phyloP scores from a whole-genome alignment of 2,797 vertebrate species.

The Sitta carolinensis region DNA sequence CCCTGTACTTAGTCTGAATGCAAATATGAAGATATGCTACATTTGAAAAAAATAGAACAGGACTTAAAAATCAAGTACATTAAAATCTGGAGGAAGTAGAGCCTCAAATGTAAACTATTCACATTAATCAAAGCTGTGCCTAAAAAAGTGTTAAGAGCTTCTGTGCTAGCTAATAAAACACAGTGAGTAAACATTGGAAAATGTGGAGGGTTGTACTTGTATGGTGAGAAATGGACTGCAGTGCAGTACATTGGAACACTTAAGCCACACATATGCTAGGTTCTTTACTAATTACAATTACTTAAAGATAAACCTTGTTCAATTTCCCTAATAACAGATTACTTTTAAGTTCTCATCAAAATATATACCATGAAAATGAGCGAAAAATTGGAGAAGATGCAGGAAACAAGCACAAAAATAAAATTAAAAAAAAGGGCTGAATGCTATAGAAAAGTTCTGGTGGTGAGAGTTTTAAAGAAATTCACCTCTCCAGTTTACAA shows the following conservation, averaged over 20 bases:
- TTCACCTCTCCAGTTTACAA: not conserved
- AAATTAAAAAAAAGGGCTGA: fast-evolving
- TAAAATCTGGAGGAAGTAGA: not conserved
- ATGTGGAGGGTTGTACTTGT: not conserved
- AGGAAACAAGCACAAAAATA: not conserved
- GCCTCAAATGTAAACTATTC: not conserved
- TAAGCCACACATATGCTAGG: not conserved
- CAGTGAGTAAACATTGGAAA: not conserved
- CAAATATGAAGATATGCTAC: not conserved
- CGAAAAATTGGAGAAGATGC: not conserved
- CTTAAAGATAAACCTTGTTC: not conserved
- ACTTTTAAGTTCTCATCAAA: not conserved
- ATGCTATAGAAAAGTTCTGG: not conserved
- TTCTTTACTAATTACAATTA: not conserved
- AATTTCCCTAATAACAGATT: not conserved
- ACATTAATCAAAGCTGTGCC: not conserved
- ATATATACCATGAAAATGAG: not conserved
- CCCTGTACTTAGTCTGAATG: not conserved
- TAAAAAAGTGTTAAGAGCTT: not conserved
- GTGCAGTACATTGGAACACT: not conserved
- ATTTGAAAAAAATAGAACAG: not conserved
- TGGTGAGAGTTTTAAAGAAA: not conserved
- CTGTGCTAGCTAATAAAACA: not conserved
- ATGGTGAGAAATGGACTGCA: not conserved
- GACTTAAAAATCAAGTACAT: not conserved